Conservation (phyloP, 2,888 invertebrate species). For the Catocala nupta region DNA sequence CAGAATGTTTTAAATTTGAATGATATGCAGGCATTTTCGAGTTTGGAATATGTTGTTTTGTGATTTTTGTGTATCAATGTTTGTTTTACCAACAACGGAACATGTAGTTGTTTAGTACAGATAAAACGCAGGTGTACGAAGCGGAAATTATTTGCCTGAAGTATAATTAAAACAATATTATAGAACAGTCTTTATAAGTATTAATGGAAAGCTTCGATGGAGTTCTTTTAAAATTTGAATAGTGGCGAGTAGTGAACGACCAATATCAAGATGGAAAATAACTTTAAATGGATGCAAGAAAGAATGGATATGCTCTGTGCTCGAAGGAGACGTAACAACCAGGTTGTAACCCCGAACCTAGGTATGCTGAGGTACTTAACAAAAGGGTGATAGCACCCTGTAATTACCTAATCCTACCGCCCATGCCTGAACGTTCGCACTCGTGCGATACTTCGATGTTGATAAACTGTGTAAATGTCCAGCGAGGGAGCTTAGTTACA, state of each 20-base stretch:
- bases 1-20: no score
- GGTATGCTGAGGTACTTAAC: slow-evolving; percentile 30
- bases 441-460: slow-evolving; percentile 9
- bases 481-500: slow-evolving; percentile 47
- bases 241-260: no score
- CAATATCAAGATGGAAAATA: no score
- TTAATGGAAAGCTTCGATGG: no score
- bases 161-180: not conserved
- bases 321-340: slow-evolving; percentile 6
- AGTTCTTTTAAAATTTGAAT: no score
- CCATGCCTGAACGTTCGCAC: slow-evolving; percentile 48
- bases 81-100: slow-evolving; percentile 32
- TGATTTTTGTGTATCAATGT: no score
- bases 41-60: no score
- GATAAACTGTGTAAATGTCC: slow-evolving; percentile 37
- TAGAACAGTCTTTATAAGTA: not conserved
- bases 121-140: not conserved
- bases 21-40: no score
- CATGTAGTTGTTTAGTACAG: slow-evolving; percentile 35
- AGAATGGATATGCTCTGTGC: no score
- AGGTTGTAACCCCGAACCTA: slow-evolving; percentile 13
- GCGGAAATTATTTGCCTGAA: not conserved
- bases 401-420: slow-evolving; percentile 66
- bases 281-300: no score
- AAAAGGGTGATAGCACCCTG: slow-evolving; percentile 77